Percentiles rank a stretch among this genome's conserved stretches.
Conservation (phyloP, 2,113 vertebrate species). For the Corythoichthys haematopterus region DNA sequence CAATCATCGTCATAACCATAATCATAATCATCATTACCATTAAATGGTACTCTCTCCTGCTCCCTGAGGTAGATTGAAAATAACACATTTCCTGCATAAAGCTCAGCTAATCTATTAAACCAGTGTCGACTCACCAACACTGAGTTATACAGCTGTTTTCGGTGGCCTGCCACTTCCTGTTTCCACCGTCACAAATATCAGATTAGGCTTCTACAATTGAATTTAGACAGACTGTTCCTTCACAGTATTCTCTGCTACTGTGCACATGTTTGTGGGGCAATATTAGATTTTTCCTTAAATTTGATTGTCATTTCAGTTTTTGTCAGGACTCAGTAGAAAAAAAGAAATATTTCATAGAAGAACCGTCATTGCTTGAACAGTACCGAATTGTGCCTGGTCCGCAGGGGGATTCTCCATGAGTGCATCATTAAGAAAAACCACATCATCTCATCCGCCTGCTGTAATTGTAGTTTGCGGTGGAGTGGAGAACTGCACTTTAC, state of each 20-base stretch:
- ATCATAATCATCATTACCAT: background rate
- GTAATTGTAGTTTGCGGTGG: no score
- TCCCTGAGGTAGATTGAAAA: background rate
- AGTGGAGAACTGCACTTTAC: no score
- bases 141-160: slow-evolving; percentile 21
- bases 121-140: slow-evolving; percentile 4
- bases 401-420: slow-evolving; percentile 8
- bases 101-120: slow-evolving; percentile 10
- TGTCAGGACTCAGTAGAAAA: slow-evolving; percentile 12
- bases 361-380: slow-evolving; percentile 21
- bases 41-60: background rate
- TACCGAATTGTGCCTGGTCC: slow-evolving; percentile 26
- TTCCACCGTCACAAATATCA: slow-evolving; percentile 14
- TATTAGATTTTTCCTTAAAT: slow-evolving; percentile 17
- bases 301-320: background rate
- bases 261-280: slow-evolving; percentile 3
- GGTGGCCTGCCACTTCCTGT: slow-evolving; percentile 13
- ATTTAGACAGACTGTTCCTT: background rate
- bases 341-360: slow-evolving; percentile 16
- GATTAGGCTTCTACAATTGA: slow-evolving; percentile 4
- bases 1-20: background rate
- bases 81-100: background rate
- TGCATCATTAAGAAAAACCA: slow-evolving; percentile 9
- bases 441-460: no score
- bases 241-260: background rate